Base-by-base conservation (phyloP, 2,888 invertebrate species). In the Aspidapion aeneum region DNA sequence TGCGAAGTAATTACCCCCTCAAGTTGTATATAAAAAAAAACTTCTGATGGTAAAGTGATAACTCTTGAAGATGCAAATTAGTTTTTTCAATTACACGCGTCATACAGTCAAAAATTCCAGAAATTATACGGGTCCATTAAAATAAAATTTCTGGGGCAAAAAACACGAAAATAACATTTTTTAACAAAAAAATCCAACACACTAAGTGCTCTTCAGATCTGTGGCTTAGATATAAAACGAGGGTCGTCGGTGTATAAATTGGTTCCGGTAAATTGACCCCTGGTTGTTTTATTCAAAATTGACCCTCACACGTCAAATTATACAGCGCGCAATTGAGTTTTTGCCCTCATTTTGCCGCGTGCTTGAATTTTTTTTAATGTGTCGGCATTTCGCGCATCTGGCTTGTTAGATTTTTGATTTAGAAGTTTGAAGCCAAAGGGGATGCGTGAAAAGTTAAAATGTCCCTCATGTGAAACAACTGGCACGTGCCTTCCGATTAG, bases 371-470 rank as follows among this genome's bases (percentile, higher is more conserved):
- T 55, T 55, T 49, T 21, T 9, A 18, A 55, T 64, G 65, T 51
- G 61, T 62, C 66, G 65, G 65, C 59, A 69, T 66, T 63, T 66
- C 65, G 65, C 65, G 65, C 71, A 73, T 70, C 69, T 70, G 70
- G 58, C 61, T 48, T 22, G 49, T 61, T 49, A 35, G 20, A 21
- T 51, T 58, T 20, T 66, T 56, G 19, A 35, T 35, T 35, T 35
- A 35, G 12, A 35, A 7, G 35, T n/a, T n/a, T n/a, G n/a, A n/a
- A n/a, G n/a, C n/a, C n/a, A 35, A 35, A 35, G 35, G 35, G 35
- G 35, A 7, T 35, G 35, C 5, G 35, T 35, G 3, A 12, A 35
- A 35, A 35, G 35, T 35, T 35, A 12, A 35, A 35, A 35, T 12
- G 12, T 35, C 35, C 35, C 35, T 35, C 12, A 35, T 35, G 5